These are phyloP conservation scores for Neuroterus valhalla DNA, from an alignment of 1,140 invertebrate species.

Conservation along the genomic window DNA sequence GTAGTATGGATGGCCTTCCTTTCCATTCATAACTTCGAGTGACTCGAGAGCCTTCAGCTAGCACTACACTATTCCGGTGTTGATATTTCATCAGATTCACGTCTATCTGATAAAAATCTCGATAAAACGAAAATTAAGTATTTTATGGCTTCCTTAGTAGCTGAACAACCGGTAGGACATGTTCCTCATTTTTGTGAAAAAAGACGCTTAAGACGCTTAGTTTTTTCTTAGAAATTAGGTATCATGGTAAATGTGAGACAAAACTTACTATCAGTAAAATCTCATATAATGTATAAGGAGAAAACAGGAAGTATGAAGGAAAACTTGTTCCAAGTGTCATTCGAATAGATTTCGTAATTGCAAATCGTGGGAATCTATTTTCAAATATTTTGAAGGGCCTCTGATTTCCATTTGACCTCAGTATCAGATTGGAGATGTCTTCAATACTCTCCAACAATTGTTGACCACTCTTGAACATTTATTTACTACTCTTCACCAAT, in stretches of 20 bases:
- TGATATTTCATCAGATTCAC: slow-evolving; percentile 6
- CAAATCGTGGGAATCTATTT: not conserved
- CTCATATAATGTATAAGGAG: too few relatives aligned
- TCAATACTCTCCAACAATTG: too few relatives aligned
- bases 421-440: too few relatives aligned
- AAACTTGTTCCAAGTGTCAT: not conserved
- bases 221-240: slow-evolving; percentile 9
- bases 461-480: too few relatives aligned
- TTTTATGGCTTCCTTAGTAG: slow-evolving; percentile 11
- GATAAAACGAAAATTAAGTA: slow-evolving; percentile 21
- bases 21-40: slow-evolving; percentile 35
- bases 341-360: not conserved
- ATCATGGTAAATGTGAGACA: not conserved
- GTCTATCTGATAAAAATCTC: slow-evolving; percentile 17
- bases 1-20: slow-evolving; percentile 8
- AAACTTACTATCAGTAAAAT: not conserved
- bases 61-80: not conserved
- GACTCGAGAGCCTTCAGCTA: too few relatives aligned
- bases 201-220: not conserved
- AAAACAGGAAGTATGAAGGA: too few relatives aligned
- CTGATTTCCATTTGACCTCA: too few relatives aligned
- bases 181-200: not conserved
- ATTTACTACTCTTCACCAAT: too few relatives aligned
- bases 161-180: slow-evolving; percentile 22
- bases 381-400: too few relatives aligned